Percentiles rank a stretch among this genome's conserved stretches.
phyloP scores from a whole-genome alignment of 2,113 vertebrate genomes.

The Caracal caracal region DNA sequence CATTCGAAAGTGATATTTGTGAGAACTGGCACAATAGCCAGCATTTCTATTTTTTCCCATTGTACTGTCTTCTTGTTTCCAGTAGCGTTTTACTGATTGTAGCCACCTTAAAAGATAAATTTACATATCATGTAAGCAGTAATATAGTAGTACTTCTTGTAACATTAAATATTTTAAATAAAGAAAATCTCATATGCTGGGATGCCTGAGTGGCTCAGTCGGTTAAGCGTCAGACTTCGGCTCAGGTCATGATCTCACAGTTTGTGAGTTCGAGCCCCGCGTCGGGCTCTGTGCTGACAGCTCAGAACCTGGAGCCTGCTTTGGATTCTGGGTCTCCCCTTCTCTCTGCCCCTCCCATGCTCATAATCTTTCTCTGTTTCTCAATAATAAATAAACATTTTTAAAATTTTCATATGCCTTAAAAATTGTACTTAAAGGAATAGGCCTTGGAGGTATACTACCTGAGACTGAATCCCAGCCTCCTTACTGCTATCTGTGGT shows the following conservation, averaged over 20 bases:
- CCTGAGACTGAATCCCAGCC: not conserved
- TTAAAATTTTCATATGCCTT: not conserved
- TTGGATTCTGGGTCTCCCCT: no score
- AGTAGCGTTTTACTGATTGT: conserved; percentile 80
- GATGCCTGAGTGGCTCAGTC: no score
- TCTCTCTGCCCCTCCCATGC: no score
- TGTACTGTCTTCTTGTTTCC: conserved; percentile 69
- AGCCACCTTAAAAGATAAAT: conserved; percentile 67
- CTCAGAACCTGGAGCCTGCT: no score
- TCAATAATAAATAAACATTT: not conserved
- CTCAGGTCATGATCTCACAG: no score
- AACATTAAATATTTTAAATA: not conserved
- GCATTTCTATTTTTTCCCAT: not conserved
- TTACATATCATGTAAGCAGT: not conserved
- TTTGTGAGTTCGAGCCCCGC: no score
- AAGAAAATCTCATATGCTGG: not conserved
- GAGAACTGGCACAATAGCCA: not conserved
- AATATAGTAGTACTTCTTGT: not conserved
- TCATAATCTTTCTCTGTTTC: no score
- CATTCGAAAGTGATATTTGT: not conserved
- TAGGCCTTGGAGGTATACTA: not conserved
- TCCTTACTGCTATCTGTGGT: not conserved
- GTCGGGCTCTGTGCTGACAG: no score
- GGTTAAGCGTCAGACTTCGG: no score
- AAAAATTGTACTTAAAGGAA: not conserved